Base-by-base conservation (phyloP, 2,113 vertebrate species). In the Albula goreensis region DNA sequence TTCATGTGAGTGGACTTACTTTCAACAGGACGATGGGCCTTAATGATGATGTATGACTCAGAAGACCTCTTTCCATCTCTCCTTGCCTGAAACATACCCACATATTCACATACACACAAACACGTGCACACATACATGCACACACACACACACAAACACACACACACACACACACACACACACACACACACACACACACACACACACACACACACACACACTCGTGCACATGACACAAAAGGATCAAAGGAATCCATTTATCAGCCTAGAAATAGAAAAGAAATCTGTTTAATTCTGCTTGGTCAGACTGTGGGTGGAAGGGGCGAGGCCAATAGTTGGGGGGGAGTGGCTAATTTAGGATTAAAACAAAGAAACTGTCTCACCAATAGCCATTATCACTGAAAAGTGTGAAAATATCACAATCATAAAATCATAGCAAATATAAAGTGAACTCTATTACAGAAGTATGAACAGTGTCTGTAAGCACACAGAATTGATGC, bases 221-320 rank as follows among this genome's bases (percentile, higher is more conserved):
- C 80, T 85, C 50, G 81, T 70, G 25, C 77, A 86, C 66, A 9
- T 2, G 19, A 81, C 53, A 91, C 88, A 90, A 85, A 86, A 53
- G 74, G 60, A 86, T 81, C 48, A 87, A 88, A 83, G 86, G 50
- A 87, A 83, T 84, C 50, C 5, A 89, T 86, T 89, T 80, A 57
- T 89, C 81, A 83, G 52, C 19, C 86, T 83, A 91, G 74, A 83
- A 83, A 70, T 80, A 63, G 25, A 78, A 82, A 77, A 19, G 53
- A 79, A 83, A 87, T 83, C 31, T 79, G 70, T 83, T 87, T 87
- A 79, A 83, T 83, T 87, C 85, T 84, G 41, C 81, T 66, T 51
- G 78, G 48, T 81, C 80, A 82, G 77, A 50, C 85, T 56, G 19
- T 50, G 41, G 0, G 0, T 15, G 31, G 74, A 3, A 41, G 31